phyloP scores from a whole-genome alignment of 2,113 vertebrate species.

The Leucoraja erinaceus region DNA sequence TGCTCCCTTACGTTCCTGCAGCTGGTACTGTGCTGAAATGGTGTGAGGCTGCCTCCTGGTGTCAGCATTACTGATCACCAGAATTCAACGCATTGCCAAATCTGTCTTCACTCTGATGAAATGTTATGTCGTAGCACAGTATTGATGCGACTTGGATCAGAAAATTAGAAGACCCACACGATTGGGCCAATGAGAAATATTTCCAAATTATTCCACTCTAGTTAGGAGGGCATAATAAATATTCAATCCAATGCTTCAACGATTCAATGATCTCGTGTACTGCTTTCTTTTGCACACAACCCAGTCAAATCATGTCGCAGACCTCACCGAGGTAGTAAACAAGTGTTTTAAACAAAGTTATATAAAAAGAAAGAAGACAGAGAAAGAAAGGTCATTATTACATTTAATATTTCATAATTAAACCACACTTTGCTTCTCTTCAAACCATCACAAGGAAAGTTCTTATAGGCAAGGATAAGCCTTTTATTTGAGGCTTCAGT shows the following conservation, averaged over 20 bases:
- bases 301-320: too few relatives aligned
- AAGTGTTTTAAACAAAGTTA: too few relatives aligned
- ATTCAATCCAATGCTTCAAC: too few relatives aligned
- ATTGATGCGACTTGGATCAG: not conserved
- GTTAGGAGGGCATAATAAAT: not conserved
- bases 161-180: not conserved
- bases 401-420: not conserved
- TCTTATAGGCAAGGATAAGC: not conserved
- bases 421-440: not conserved
- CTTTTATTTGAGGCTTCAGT: not conserved
- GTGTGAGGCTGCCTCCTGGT: slow-evolving; percentile 20
- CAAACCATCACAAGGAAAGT: not conserved
- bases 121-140: not conserved
- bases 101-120: not conserved
- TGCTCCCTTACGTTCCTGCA: not conserved
- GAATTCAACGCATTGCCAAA: not conserved
- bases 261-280: too few relatives aligned
- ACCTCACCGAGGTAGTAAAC: too few relatives aligned
- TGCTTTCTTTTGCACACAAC: too few relatives aligned
- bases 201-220: not conserved
- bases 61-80: not conserved
- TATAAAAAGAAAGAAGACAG: too few relatives aligned
- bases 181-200: not conserved
- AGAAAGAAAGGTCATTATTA: too few relatives aligned
- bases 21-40: not conserved